phyloP scores from a whole-genome alignment of 2,888 invertebrate species.

The Cinara cedri region DNA sequence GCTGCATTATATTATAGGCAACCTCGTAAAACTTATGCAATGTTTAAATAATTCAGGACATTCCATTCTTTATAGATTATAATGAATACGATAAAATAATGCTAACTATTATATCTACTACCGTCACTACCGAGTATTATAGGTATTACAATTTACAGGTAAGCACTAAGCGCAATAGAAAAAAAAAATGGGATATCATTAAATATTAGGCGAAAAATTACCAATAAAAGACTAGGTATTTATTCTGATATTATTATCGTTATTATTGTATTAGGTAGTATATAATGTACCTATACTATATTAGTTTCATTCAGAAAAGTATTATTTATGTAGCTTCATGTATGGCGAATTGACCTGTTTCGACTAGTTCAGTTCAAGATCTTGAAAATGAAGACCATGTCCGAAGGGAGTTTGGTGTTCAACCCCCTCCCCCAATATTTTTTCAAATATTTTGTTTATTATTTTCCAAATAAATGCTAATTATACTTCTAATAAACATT shows the following conservation, averaged over 20 bases:
- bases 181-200: neutral
- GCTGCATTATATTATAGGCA: too few relatives aligned
- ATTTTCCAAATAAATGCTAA: too few relatives aligned
- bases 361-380: too few relatives aligned
- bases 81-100: neutral
- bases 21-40: neutral
- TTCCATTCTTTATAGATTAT: slow-evolving; percentile 10
- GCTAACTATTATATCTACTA: neutral
- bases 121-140: too few relatives aligned
- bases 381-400: too few relatives aligned
- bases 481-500: too few relatives aligned
- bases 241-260: too few relatives aligned
- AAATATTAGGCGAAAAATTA: too few relatives aligned
- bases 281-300: neutral
- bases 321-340: neutral
- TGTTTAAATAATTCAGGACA: neutral
- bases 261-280: neutral
- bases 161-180: neutral
- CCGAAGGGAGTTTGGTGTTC: too few relatives aligned
- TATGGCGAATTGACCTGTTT: neutral
- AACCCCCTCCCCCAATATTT: too few relatives aligned
- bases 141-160: neutral
- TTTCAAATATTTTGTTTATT: too few relatives aligned
- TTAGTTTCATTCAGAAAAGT: too few relatives aligned
- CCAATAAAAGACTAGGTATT: neutral